Conservation (phyloP, 2,113 vertebrate genomes). For the Syngnathoides biaculeatus region DNA sequence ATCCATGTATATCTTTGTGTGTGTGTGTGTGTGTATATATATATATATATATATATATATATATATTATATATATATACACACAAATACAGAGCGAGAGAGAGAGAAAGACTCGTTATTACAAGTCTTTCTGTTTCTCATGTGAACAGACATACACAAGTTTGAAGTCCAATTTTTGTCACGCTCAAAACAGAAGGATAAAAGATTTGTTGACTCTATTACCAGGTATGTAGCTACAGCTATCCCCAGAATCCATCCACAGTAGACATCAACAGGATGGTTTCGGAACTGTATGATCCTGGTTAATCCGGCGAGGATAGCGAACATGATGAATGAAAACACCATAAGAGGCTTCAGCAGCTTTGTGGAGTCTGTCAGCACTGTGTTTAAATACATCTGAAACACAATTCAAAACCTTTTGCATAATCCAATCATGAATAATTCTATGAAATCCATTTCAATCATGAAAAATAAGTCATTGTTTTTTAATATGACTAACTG, state of each 20-base stretch:
- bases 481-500: background rate
- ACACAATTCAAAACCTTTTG: constrained; percentile 26
- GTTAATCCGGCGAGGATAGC: constrained; percentile 93
- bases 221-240: constrained; percentile 93
- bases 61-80: no score
- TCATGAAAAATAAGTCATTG: background rate
- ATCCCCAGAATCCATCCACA: constrained; percentile 93
- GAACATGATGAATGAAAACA: constrained; percentile 93
- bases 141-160: no score
- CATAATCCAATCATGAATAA: background rate
- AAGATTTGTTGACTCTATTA: constrained; percentile 54
- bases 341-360: constrained; percentile 92
- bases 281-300: constrained; percentile 94
- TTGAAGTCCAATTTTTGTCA: background rate
- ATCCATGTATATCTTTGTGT: no score
- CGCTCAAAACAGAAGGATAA: background rate
- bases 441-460: background rate
- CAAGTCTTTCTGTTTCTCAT: no score
- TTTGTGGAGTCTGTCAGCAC: constrained; percentile 94
- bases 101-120: no score
- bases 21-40: no score
- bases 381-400: constrained; percentile 98
- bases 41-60: no score
- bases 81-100: no score
- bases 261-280: constrained; percentile 95